Evolutionary conservation across 2,113 vertebrate species (phyloP).

Genomic region (Solea solea): DNA sequence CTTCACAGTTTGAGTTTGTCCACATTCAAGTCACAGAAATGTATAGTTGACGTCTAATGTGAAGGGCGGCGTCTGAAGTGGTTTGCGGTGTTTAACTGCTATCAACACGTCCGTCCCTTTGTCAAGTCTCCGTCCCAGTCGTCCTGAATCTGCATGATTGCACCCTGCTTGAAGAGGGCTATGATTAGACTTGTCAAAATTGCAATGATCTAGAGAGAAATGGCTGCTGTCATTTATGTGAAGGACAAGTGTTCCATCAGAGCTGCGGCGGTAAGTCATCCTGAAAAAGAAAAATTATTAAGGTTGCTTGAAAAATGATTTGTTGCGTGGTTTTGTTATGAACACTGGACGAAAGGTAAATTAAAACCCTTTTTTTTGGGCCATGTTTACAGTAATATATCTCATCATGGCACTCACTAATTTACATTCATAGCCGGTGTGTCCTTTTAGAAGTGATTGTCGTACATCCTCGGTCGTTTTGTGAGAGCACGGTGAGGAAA

Average conservation of each 20-base stretch:
- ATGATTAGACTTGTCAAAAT: constrained; percentile 42
- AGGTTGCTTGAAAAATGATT: not conserved
- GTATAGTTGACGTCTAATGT: not conserved
- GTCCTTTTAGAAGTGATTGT: not conserved
- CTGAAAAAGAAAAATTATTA: constrained; percentile 3
- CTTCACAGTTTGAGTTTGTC: not conserved
- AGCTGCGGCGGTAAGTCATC: constrained; percentile 2
- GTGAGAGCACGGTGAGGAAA: constrained; percentile 5
- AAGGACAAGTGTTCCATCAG: constrained; percentile 34
- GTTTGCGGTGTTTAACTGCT: not conserved
- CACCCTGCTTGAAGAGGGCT: constrained; percentile 35
- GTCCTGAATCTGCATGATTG: constrained; percentile 50
- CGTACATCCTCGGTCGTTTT: constrained; percentile 18
- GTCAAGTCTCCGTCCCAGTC: not conserved
- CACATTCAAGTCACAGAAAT: constrained; percentile 13
- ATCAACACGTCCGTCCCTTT: constrained; percentile 5
- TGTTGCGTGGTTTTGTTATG: not conserved
- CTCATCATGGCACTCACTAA: not conserved
- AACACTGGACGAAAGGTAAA: not conserved
- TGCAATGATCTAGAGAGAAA: constrained; percentile 45
- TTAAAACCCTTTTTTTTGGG: not conserved
- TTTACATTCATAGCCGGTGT: not conserved
- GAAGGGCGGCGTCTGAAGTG: not conserved
- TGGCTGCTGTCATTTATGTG: constrained; percentile 12
- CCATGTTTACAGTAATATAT: not conserved